These are phyloP conservation scores for Idaea straminata DNA, from an alignment of 2,888 invertebrate genomes.

Conservation along the genomic window DNA sequence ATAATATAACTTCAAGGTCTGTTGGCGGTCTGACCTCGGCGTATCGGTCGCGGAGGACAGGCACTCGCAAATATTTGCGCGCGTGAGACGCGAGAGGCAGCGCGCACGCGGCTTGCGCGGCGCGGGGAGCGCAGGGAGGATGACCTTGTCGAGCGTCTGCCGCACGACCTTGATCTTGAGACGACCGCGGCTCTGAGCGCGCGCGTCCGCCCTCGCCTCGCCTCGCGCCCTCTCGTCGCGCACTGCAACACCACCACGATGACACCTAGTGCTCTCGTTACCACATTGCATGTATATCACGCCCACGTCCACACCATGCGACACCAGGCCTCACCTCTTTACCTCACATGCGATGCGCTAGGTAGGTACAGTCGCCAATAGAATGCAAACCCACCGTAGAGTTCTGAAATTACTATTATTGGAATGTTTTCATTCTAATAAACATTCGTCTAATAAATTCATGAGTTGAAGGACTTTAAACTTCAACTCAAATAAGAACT, in stretches of 20 bases:
- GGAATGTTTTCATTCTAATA: too few species aligned
- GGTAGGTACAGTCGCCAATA: too few species aligned
- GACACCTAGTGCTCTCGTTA: conserved; percentile 56
- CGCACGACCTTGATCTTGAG: conserved; percentile 78
- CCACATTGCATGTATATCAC: not conserved
- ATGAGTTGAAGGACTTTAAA: too few species aligned
- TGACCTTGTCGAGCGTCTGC: conserved; percentile 76
- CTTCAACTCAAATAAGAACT: too few species aligned
- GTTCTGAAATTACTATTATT: too few species aligned
- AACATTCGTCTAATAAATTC: too few species aligned
- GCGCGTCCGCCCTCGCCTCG: conserved; percentile 35
- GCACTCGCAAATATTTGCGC: conserved; percentile 78
- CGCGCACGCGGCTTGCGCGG: conserved; percentile 34
- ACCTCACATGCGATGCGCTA: too few species aligned
- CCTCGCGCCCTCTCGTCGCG: conserved; percentile 36
- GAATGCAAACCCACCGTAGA: too few species aligned
- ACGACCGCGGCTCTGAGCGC: conserved; percentile 61
- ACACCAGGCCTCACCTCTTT: too few species aligned
- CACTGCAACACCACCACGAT: conserved; percentile 28
- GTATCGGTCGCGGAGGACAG: conserved; percentile 80
- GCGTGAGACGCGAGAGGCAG: conserved; percentile 50
- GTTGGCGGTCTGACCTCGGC: conserved; percentile 75
- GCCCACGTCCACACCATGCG: not conserved
- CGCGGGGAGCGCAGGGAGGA: conserved; percentile 40
- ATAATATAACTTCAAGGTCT: conserved; percentile 76